Conservation (phyloP, 2,113 vertebrate genomes). For the Percina caprodes region DNA sequence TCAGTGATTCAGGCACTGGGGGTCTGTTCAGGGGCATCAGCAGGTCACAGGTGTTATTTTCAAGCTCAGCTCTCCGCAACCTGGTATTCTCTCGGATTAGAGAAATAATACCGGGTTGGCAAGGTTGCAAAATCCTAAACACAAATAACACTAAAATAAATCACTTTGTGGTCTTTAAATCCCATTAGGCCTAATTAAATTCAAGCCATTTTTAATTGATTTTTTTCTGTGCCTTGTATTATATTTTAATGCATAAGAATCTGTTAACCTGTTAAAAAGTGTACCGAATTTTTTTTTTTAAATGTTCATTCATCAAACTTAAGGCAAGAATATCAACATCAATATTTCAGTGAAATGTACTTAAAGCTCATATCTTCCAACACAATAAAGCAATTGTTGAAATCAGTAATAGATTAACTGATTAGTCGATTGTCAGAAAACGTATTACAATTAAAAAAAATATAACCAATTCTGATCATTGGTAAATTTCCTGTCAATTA, state of each 20-base stretch:
- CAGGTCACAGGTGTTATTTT: conserved; percentile 57
- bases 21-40: conserved; percentile 53
- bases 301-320: neutral
- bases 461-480: neutral
- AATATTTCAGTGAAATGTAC: neutral
- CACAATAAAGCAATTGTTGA: neutral
- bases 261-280: neutral
- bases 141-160: conserved; percentile 21
- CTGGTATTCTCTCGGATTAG: conserved; percentile 61
- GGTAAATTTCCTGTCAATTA: neutral
- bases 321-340: neutral
- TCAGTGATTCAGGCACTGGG: conserved; percentile 39
- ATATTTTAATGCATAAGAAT: neutral
- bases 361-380: neutral
- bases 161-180: neutral
- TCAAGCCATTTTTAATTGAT: neutral
- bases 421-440: neutral
- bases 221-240: neutral
- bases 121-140: conserved; percentile 20
- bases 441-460: no score
- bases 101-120: conserved; percentile 50
- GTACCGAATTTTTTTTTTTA: neutral
- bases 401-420: neutral
- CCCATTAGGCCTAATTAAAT: neutral
- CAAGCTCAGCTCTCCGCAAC: conserved; percentile 40